A percentile compares a stretch with the other conserved stretches of the same genome.
Evolutionary conservation across 2,888 invertebrate genomes (phyloP).

Genomic region (Frankliniella fusca): DNA sequence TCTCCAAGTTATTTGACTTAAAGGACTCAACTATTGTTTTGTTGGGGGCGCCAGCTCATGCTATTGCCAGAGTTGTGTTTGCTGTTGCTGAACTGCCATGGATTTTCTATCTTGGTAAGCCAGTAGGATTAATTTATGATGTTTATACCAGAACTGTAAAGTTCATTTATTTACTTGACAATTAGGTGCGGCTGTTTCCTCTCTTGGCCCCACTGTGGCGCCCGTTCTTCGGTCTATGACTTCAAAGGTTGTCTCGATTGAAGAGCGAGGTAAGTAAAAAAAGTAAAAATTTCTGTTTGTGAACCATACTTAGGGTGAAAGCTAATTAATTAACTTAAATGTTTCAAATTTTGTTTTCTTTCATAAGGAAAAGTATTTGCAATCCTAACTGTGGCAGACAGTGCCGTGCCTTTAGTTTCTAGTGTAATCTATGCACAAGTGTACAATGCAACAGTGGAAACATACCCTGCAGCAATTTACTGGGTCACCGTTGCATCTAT

Average conservation of each 20-base stretch:
- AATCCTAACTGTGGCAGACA: conserved; percentile 73
- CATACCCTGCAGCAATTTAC: conserved; percentile 60
- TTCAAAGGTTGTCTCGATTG: conserved; percentile 67
- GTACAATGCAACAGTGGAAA: conserved; percentile 60
- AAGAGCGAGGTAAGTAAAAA: conserved; percentile 61
- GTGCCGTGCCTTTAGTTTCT: conserved; percentile 71
- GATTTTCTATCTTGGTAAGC: conserved; percentile 59
- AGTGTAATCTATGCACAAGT: conserved; percentile 68
- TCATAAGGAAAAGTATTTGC: conserved; percentile 68
- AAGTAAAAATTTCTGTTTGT: conserved; percentile 3
- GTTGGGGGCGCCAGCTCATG: conserved; percentile 66
- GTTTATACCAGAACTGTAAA: conserved; percentile 15
- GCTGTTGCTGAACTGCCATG: conserved; percentile 55
- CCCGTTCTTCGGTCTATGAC: conserved; percentile 77
- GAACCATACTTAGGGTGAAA: not conserved
- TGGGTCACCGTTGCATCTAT: conserved; percentile 70
- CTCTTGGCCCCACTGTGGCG: conserved; percentile 73
- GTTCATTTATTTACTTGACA: conserved; percentile 22
- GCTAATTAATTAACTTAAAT: not conserved
- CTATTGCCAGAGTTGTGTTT: conserved; percentile 64
- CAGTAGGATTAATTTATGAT: not conserved
- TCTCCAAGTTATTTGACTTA: conserved; percentile 64
- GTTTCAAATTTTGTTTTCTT: conserved; percentile 17
- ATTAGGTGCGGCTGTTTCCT: conserved; percentile 66
- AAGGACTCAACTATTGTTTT: conserved; percentile 69